Percentiles rank a stretch among this genome's conserved stretches.
These are phyloP conservation scores for Xestia ashworthii DNA, from an alignment of 2,888 invertebrate genomes.

Conservation along the genomic window DNA sequence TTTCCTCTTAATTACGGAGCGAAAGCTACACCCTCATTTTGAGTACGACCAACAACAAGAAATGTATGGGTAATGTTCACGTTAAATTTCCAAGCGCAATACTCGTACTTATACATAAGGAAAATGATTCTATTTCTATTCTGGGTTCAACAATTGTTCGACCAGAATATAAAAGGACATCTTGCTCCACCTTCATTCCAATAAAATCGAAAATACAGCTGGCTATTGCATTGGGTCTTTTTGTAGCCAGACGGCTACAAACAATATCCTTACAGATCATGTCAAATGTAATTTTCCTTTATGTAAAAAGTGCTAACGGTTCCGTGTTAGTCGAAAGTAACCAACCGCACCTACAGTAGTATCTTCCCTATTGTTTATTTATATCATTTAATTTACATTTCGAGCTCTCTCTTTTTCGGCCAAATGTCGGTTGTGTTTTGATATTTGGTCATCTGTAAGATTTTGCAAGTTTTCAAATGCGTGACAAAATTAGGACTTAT, in stretches of 20 bases:
- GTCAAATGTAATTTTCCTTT: background rate
- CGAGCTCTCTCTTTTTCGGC: background rate
- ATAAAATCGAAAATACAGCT: background rate
- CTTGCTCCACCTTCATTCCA: background rate
- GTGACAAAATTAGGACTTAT: background rate
- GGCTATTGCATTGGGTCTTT: background rate
- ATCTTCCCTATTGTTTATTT: background rate
- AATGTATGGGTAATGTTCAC: no score
- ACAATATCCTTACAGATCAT: conserved; percentile 24
- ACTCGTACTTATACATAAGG: no score
- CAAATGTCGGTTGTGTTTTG: background rate
- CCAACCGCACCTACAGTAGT: background rate
- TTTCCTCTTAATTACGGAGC: no score
- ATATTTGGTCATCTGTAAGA: background rate
- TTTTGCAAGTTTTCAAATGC: background rate
- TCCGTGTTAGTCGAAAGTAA: background rate
- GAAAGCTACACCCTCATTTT: no score
- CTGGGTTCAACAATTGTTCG: background rate
- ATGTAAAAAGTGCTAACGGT: background rate
- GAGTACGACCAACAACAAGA: no score
- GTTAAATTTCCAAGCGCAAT: no score
- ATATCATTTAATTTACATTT: background rate
- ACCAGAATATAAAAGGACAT: background rate
- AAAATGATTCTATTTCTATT: background rate
- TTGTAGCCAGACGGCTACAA: conserved; percentile 1